A percentile compares a stretch with the other conserved stretches of the same genome.
Conservation (phyloP, 2,888 invertebrate species). For the Agapostemon virescens region DNA sequence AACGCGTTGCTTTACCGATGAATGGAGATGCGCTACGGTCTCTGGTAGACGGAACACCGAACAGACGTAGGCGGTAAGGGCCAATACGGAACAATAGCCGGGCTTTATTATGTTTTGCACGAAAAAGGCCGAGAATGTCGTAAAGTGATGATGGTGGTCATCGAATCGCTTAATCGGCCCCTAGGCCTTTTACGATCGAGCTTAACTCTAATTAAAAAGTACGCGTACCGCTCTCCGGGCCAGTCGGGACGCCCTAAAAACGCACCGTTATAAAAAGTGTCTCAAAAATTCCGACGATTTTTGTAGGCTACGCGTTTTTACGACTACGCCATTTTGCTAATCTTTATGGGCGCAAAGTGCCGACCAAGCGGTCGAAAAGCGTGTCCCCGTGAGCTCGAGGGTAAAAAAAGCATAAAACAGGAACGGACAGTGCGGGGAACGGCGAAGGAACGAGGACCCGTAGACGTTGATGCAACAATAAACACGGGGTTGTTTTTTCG, state of each 20-base stretch:
- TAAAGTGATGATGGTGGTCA: conserved; percentile 65
- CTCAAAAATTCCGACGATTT: conserved; percentile 40
- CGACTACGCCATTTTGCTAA: conserved; percentile 19
- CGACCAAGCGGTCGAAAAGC: neutral
- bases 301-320: conserved; percentile 24
- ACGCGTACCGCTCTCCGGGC: neutral
- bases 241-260: conserved; percentile 12
- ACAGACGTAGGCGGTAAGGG: conserved; percentile 6
- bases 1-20: conserved; percentile 8
- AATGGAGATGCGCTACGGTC: neutral
- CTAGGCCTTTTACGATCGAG: conserved; percentile 37
- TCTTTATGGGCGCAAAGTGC: conserved; percentile 26
- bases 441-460: neutral
- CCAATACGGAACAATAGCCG: conserved; percentile 13
- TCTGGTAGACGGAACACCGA: neutral
- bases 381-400: neutral
- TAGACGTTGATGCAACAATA: neutral
- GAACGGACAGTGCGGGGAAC: neutral
- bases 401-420: neutral
- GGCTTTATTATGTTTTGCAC: conserved; percentile 16
- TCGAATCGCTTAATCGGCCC: conserved; percentile 53
- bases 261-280: conserved; percentile 40
- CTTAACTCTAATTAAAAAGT: conserved; percentile 49
- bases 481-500: neutral
- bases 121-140: conserved; percentile 56